Base-by-base conservation (phyloP, 2,797 vertebrate species). In the Falco cherrug region DNA sequence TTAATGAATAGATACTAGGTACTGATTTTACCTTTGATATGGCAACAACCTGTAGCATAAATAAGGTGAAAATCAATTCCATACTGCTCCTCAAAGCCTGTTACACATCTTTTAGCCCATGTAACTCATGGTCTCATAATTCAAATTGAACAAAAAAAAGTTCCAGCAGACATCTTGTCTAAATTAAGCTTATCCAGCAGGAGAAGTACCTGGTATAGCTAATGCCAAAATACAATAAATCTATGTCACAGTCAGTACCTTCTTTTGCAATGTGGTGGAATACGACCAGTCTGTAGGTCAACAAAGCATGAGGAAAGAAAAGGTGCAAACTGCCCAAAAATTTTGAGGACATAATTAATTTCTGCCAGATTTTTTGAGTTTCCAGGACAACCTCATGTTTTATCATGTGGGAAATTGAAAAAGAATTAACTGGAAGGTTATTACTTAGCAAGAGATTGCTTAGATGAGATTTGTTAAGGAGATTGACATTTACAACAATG, bases 401-500 rank as follows among this genome's bases (percentile, higher is more conserved):
- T 84, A 35, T 78, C 81, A 90, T 87, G 26, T 45, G 33, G 25
- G 45, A 76, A 92, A 80, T 1, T 73, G 67, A 67, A 90, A 85
- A 68, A 53, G 43, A 82, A 93, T 51, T 20, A 76, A 90, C 63
- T 83, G 33, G 63, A 83, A 89, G 43, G 35, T 45, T 88, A 75
- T 68, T 83, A 78, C 87, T 95, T 87, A 83, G 53, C 29, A 90
- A 81, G 64, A 76, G 54, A 54, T 68, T 71, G 31, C 61, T 89
- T 80, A 92, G 80, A 90, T 80, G 50, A 93, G 78, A 83, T 97
- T 82, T 77, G 10, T 45, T 82, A 75, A 37, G 37, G 21, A 87
- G 89, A 94, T 16, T 90, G 91, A 91, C 51, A 54, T 63, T 76
- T 82, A 53, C 59, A 83, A 81, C 60, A 88, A 89, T 82, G 91